phyloP scores from a whole-genome alignment of 1,140 invertebrate species.

The Orius insidiosus region DNA sequence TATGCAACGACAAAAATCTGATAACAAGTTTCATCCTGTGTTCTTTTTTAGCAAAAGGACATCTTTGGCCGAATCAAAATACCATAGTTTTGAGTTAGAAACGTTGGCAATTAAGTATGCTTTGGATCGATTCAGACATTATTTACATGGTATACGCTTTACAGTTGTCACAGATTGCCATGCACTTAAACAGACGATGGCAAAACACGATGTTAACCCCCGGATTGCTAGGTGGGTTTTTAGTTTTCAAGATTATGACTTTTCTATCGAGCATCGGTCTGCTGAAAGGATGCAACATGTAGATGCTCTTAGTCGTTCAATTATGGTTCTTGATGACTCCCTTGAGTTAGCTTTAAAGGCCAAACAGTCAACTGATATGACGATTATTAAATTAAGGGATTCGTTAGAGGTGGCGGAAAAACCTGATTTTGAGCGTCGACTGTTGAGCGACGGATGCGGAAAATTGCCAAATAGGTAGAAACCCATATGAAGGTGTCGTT shows the following conservation, averaged over 20 bases:
- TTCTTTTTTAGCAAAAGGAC: conserved; percentile 28
- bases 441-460: too few relatives aligned
- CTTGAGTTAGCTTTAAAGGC: conserved; percentile 11
- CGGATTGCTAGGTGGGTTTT: conserved; percentile 20
- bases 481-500: too few relatives aligned
- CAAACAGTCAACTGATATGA: conserved; percentile 9
- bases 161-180: conserved; percentile 22
- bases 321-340: conserved; percentile 19
- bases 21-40: conserved; percentile 23
- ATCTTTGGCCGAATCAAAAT: conserved; percentile 25
- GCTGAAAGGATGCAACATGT: conserved; percentile 6
- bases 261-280: conserved; percentile 10
- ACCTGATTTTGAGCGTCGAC: conserved; percentile 1
- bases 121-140: conserved; percentile 30
- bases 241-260: conserved; percentile 21
- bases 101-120: conserved; percentile 30
- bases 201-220: conserved; percentile 21
- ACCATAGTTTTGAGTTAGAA: conserved; percentile 30
- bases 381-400: conserved; percentile 12
- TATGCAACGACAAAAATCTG: conserved; percentile 20
- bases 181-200: conserved; percentile 23
- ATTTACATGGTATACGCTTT: conserved; percentile 26
- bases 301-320: conserved; percentile 13
- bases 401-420: background rate
- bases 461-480: too few relatives aligned